Evolutionary conservation across 2,888 invertebrate species (phyloP).

Genomic region (Plagodis pulveraria): DNA sequence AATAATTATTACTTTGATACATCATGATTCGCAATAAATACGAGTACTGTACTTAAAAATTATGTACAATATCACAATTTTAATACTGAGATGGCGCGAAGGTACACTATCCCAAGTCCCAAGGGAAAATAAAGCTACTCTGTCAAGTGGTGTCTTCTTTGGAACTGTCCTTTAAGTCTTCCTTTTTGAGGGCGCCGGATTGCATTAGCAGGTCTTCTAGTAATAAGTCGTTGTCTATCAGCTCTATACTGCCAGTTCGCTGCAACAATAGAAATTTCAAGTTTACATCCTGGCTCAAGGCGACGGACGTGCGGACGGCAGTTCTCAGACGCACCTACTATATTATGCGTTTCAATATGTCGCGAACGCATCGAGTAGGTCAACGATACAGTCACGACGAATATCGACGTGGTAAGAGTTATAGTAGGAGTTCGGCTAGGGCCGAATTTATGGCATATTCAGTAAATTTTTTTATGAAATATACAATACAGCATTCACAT

Average conservation of each 20-base stretch:
- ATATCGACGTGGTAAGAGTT: too few species aligned
- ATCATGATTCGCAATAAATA: slow-evolving; percentile 33
- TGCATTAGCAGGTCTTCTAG: slow-evolving; percentile 71
- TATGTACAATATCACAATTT: slow-evolving; percentile 58
- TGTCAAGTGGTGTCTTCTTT: slow-evolving; percentile 73
- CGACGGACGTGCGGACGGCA: too few species aligned
- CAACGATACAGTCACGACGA: too few species aligned
- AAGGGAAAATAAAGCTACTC: slow-evolving; percentile 64
- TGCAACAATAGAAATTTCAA: slow-evolving; percentile 45
- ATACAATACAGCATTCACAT: too few species aligned
- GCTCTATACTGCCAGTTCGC: slow-evolving; percentile 70
- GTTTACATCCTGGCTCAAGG: too few species aligned
- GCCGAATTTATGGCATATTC: too few species aligned
- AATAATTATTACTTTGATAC: slow-evolving; percentile 7
- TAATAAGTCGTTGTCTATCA: slow-evolving; percentile 73
- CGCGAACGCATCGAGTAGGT: too few species aligned
- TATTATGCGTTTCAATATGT: too few species aligned
- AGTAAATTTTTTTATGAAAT: too few species aligned
- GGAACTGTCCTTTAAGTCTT: slow-evolving; percentile 51
- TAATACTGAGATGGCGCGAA: slow-evolving; percentile 73
- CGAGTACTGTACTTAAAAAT: slow-evolving; percentile 48
- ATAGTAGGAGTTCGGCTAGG: too few species aligned
- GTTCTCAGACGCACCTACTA: too few species aligned
- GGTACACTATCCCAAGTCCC: slow-evolving; percentile 50
- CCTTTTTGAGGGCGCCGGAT: slow-evolving; percentile 62